These are phyloP conservation scores for Rhea pennata DNA, from an alignment of 2,113 vertebrate species.

Conservation along the genomic window DNA sequence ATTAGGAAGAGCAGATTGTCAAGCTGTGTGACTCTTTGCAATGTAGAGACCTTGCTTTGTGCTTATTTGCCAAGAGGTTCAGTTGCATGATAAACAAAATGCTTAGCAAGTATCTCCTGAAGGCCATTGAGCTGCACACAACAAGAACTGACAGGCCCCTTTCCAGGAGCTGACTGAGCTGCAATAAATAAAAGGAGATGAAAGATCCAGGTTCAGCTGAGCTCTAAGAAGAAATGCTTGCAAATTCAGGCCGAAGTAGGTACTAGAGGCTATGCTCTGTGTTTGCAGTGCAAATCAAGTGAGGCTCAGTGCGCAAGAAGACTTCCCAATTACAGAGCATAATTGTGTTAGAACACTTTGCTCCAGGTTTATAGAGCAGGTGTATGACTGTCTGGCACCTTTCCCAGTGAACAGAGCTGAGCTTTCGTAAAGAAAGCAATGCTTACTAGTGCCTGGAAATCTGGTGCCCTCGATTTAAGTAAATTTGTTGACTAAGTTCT, in stretches of 20 bases:
- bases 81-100: constrained; percentile 9
- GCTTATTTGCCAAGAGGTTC: not conserved
- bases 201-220: constrained; percentile 1
- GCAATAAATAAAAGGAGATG: not conserved
- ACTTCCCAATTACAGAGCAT: not conserved
- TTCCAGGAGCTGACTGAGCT: constrained; percentile 1
- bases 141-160: constrained; percentile 23
- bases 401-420: not conserved
- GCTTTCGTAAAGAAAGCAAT: not conserved
- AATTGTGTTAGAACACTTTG: not conserved
- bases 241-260: not conserved
- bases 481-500: not conserved
- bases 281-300: not conserved
- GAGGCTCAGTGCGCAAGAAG: not conserved
- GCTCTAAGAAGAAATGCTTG: not conserved
- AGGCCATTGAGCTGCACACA: not conserved
- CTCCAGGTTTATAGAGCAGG: not conserved
- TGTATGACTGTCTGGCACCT: not conserved
- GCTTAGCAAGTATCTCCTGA: not conserved
- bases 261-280: not conserved
- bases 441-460: not conserved
- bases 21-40: not conserved
- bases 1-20: not conserved
- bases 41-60: not conserved
- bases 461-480: not conserved